Evolutionary conservation across 1,140 invertebrate species (phyloP).

Genomic region (Papilio polyxenes): DNA sequence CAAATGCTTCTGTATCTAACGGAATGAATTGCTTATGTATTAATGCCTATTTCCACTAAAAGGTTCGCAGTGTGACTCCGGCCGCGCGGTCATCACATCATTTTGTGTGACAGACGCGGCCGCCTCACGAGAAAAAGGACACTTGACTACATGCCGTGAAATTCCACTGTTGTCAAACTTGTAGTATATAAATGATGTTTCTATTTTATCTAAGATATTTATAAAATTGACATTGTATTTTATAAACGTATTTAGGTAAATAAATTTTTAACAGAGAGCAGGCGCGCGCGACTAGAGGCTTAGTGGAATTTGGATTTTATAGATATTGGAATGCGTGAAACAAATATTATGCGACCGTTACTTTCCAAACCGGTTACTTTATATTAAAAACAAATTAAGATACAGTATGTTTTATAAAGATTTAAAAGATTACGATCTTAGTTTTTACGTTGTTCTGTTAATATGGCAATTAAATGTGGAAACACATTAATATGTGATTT

Average conservation of each 20-base stretch:
- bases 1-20: neutral
- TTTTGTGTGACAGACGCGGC: too few relatives aligned
- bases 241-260: too few relatives aligned
- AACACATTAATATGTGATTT: neutral
- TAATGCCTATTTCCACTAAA: too few relatives aligned
- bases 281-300: neutral
- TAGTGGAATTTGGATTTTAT: neutral
- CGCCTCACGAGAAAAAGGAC: too few relatives aligned
- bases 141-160: too few relatives aligned
- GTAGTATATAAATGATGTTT: too few relatives aligned
- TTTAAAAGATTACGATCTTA: neutral
- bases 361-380: constrained; percentile 8
- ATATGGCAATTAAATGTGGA: neutral
- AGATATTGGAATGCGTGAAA: neutral
- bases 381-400: constrained; percentile 34
- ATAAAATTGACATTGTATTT: too few relatives aligned
- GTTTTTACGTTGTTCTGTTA: neutral
- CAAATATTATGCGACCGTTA: constrained; percentile 9
- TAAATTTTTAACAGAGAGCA: neutral
- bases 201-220: too few relatives aligned
- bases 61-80: too few relatives aligned
- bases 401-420: constrained; percentile 3
- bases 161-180: too few relatives aligned
- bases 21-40: neutral
- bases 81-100: too few relatives aligned